Base-by-base conservation (phyloP, 2,888 invertebrate genomes). In the Megaustenia siamemsis region DNA sequence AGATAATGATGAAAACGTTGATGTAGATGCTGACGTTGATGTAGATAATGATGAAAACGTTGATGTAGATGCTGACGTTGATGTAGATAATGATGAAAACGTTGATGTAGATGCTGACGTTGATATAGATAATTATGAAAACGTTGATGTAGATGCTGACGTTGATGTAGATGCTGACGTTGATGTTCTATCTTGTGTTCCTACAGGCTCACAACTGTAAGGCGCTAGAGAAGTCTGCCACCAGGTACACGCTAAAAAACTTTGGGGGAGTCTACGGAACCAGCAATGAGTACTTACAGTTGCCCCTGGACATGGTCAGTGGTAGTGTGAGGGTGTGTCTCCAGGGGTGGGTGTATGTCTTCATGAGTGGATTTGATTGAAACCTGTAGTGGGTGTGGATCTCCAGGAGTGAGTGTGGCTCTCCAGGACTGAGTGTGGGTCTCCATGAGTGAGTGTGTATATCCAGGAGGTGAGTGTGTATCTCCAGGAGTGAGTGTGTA, bases 121-220 rank as follows among this genome's bases (percentile, higher is more conserved):
- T 45, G 45, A 18, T 35, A 35, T 4, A 32, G 2, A 18, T 24
- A 24, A 24, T 18, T 6, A 10, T 63, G 4, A 18, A 5, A 5
- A 66, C 32, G 45, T 43, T 43, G 71, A 3, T 12, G 73, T 75
- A 2, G 56, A 2, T 38, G 40, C 10, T 56, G 40, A 0, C 28
- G 71, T 28, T 32, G 5, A 45, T 73, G n/a, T 45, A 5, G 5
- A 24, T 49, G 73, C 28, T 73, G 49, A 73, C 60, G 38, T 1
- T 35, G 28, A 24, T 21, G 21, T 38, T 53, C n/a, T 1, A 40
- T 21, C 35, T 3, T 60, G 98, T 94, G n/a, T n/a, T n/a, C n/a
- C 97, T 97, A 24, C 96, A 96, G 89, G 95, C 96, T 84, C 96
- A 96, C 90, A 97, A 96, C 92, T 97, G 96, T 93, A 95, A 95